Base-by-base conservation (phyloP, 2,113 vertebrate species). In the Tauraco erythrolophus region DNA sequence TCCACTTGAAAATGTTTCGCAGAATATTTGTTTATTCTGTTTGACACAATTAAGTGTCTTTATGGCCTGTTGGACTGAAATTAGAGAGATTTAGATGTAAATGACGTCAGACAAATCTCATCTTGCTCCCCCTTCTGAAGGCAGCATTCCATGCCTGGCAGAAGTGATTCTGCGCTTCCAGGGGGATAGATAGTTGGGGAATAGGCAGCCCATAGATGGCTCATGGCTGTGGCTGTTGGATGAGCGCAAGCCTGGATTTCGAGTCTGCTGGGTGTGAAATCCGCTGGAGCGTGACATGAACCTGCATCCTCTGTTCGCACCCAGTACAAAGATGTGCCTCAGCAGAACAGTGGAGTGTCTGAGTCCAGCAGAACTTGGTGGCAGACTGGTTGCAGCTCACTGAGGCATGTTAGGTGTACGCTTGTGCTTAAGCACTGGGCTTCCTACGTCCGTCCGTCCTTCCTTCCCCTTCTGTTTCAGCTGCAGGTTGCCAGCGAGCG, bases 191-290 rank as follows among this genome's bases (percentile, higher is more conserved):
- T 14, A 31, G 39, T 1, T 62, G 77, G n/a, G 77, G 45, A 58
- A 15, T 6, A 45, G 68, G 16, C 7, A 10, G 54, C 39, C 57
- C 31, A 5, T 75, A 41, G 2, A 4, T 75, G 41, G 2, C 74
- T 79, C 22, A 1, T 46, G 0, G 1, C 66, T 60, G 0, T 18
- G 41, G 7, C 37, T n/a, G 24, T 8, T 30, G 89, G 22, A 4
- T 60, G 30, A 23, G 33, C 35, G 33, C 25, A 84, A 37, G 19
- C 37, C 37, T 56, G 4, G 19, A 66, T 91, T 84, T n/a, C 75
- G 56, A 24, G 51, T 28, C 61, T 64, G 61, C 72, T 64, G 24
- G 27, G 61, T 39, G 39, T 27, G 76, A 50, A 84, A 60, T 80
- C 78, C 2, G 3, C 50, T 84, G 21, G 58, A 35, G 27, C 43